Conservation (phyloP, 2,797 vertebrate species). For the Pseudomugil tenellus region DNA sequence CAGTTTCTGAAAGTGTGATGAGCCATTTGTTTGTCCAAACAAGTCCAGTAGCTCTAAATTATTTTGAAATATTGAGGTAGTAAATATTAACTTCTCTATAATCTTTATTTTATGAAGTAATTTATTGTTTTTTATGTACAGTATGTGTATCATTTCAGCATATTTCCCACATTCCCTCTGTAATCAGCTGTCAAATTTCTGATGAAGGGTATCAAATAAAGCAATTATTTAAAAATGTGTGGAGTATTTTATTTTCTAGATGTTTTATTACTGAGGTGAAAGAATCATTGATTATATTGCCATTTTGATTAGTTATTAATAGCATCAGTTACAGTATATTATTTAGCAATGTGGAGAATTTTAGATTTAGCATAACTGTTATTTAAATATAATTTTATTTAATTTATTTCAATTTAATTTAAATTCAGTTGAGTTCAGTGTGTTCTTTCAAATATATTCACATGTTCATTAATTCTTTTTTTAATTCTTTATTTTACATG, state of each 20-base stretch:
- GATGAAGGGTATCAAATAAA: constrained; percentile 79
- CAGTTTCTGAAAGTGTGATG: constrained; percentile 70
- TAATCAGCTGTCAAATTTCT: constrained; percentile 80
- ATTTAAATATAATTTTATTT: neutral
- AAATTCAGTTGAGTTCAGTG: neutral
- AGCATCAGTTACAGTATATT: neutral
- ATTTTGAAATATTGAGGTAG: constrained; percentile 77
- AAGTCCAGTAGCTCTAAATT: constrained; percentile 72
- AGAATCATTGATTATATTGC: neutral
- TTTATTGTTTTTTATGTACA: constrained; percentile 80
- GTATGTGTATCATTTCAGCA: constrained; percentile 75
- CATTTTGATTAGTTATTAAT: neutral
- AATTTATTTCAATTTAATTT: too few relatives aligned
- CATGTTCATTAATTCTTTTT: neutral
- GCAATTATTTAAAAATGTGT: constrained; percentile 71
- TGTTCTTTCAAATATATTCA: neutral
- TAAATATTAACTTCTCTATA: constrained; percentile 76
- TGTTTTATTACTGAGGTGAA: neutral
- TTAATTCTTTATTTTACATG: neutral
- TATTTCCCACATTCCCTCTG: constrained; percentile 72
- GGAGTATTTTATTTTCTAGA: neutral
- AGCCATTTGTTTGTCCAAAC: constrained; percentile 77
- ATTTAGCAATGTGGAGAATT: neutral
- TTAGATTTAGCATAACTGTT: neutral
- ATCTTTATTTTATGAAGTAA: constrained; percentile 79